A percentile compares a stretch with the other conserved stretches of the same genome.
These are phyloP conservation scores for Drosophila gaucha DNA, from an alignment of 2,888 invertebrate genomes.

Conservation along the genomic window DNA sequence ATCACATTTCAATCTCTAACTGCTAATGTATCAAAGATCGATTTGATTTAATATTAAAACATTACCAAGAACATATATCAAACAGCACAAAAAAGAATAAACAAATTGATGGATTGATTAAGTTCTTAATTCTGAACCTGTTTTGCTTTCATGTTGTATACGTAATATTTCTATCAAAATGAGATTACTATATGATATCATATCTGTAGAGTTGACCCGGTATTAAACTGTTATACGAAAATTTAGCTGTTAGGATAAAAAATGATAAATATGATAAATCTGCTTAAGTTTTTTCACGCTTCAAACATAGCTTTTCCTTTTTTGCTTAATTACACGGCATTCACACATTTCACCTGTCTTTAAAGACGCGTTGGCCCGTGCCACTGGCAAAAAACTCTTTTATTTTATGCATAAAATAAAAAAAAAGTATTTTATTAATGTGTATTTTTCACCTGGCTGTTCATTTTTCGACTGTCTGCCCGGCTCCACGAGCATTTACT, in stretches of 20 bases:
- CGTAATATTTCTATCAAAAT: no score
- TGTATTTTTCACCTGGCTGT: conserved; percentile 3
- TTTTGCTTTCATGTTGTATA: no score
- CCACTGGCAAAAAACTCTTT: not conserved
- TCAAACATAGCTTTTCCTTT: conserved; percentile 1
- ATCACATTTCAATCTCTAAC: no score
- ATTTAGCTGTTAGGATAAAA: not conserved
- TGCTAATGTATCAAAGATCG: no score
- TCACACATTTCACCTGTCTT: conserved; percentile 6
- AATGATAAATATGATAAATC: not conserved
- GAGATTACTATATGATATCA: not conserved
- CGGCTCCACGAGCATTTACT: not conserved
- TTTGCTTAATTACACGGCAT: conserved; percentile 5
- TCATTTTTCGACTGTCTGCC: conserved; percentile 4
- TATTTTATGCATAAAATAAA: no score
- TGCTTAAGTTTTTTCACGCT: not conserved
- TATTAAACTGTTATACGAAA: not conserved
- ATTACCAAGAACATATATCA: no score
- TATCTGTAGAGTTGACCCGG: not conserved
- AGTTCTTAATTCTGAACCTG: no score
- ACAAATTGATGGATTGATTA: no score
- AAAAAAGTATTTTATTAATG: not conserved
- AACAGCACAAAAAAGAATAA: no score
- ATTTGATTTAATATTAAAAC: no score
- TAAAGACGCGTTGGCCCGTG: conserved; percentile 1